Evolutionary conservation across 2,113 vertebrate genomes (phyloP), one percentile per base, ranked within the genome.

Genomic region (Gobio gobio): DNA sequence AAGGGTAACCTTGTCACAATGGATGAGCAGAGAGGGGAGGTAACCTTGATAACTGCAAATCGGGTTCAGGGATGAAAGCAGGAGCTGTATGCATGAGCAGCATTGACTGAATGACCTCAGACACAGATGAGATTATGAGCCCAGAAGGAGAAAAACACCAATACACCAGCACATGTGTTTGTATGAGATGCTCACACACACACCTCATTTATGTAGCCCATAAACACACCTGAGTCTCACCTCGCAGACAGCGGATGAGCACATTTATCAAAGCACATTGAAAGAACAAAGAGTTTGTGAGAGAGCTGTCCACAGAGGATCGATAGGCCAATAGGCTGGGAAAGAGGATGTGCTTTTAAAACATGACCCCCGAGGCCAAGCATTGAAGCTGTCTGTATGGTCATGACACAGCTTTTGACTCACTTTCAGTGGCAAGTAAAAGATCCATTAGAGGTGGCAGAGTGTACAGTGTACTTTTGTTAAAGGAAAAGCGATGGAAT

Each of bases 31-130:
- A 68, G 45, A 61, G 36, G 36, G 56, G 43, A 45, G 14, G 40
- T 76, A 75, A 84, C 82, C 72, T 76, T 76, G 56, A 73, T 24
- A 47, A 49, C 72, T 49, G 43, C 40, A 73, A 76, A 76, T 84
- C 12, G 59, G 24, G 22, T 12, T 43, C 24, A 33, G 45, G 36
- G 70, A 70, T 54, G 70, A 73, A 61, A 43, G 24, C 68, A 8
- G 70, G 22, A 73, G 51, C 40, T 61, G 2, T 45, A 83, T 73
- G 56, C 7, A 29, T 74, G 51, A 83, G 47, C 51, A 26, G n/a
- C 40, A 61, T 51, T 78, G 29, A 59, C 33, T 75, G 70, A 70
- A 74, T 83, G 68, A 83, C 82, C 68, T 83, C 68, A 83, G 68
- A 83, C 66, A 78, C 12, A 14, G 33, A 78, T 78, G 33, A 78